A percentile compares a stretch with the other conserved stretches of the same genome.
Evolutionary conservation across 2,888 invertebrate species (phyloP).

Genomic region (Mythimna lalbum): DNA sequence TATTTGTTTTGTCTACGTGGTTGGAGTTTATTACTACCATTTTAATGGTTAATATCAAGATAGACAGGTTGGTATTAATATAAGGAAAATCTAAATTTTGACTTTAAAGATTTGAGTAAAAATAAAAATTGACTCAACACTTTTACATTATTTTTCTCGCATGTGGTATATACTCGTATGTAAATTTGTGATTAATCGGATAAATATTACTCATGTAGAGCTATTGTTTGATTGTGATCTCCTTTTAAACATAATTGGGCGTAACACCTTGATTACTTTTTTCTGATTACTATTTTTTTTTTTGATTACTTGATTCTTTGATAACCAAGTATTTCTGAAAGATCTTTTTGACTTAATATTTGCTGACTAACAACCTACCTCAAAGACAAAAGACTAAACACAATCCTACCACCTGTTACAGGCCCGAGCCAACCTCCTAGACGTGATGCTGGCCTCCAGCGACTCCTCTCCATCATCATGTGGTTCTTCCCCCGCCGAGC

Average conservation of each 20-base stretch:
- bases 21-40: not conserved
- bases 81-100: not conserved
- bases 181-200: too few relatives aligned
- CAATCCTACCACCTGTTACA: constrained; percentile 71
- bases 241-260: not conserved
- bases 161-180: too few relatives aligned
- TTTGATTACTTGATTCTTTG: too few relatives aligned
- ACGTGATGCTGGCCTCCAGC: constrained; percentile 94
- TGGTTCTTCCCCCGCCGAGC: constrained; percentile 90
- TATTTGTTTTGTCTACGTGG: not conserved
- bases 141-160: too few relatives aligned
- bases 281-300: too few relatives aligned
- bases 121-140: too few relatives aligned
- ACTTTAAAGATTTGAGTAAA: too few relatives aligned
- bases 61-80: not conserved
- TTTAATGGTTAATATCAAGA: not conserved
- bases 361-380: not conserved
- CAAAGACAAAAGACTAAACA: not conserved
- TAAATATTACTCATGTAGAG: too few relatives aligned
- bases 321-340: not conserved
- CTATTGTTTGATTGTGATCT: too few relatives aligned
- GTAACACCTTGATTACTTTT: too few relatives aligned
- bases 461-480: constrained; percentile 93
- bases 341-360: not conserved
- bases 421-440: constrained; percentile 94